Conservation (phyloP, 2,113 vertebrate genomes). For the Eptesicus fuscus region DNA sequence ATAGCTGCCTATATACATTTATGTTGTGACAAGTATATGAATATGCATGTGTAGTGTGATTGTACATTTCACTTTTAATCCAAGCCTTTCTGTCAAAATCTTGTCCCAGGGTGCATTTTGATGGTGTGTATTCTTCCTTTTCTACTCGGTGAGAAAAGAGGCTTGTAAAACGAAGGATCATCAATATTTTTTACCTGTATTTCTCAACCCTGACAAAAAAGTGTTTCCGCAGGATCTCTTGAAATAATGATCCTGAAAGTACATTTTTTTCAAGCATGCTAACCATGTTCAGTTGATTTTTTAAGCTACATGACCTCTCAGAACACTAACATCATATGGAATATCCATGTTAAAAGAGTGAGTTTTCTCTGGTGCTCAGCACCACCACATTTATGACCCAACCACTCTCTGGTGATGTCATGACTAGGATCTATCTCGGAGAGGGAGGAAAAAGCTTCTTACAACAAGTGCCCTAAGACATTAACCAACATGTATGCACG, state of each 20-base stretch:
- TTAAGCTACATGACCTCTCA: background rate
- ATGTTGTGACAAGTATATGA: slow-evolving; percentile 60
- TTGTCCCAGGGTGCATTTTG: background rate
- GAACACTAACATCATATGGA: background rate
- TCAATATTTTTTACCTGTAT: background rate
- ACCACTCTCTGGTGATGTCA: background rate
- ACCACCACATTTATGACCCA: background rate
- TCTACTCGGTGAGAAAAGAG: background rate
- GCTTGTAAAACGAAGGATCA: background rate
- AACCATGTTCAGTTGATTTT: background rate
- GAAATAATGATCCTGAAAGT: background rate
- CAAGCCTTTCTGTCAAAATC: slow-evolving; percentile 55
- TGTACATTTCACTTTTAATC: slow-evolving; percentile 55
- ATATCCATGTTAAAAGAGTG: background rate
- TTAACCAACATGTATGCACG: background rate
- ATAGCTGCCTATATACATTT: slow-evolving; percentile 59
- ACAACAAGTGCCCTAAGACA: background rate
- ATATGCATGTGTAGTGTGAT: slow-evolving; percentile 53
- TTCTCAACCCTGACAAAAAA: background rate
- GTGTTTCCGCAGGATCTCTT: background rate
- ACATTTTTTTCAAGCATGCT: background rate
- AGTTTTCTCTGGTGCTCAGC: background rate
- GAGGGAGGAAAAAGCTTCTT: background rate
- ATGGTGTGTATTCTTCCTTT: background rate
- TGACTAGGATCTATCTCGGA: background rate